Evolutionary conservation across 2,797 vertebrate genomes (phyloP).

Genomic region (Falco columbarius): DNA sequence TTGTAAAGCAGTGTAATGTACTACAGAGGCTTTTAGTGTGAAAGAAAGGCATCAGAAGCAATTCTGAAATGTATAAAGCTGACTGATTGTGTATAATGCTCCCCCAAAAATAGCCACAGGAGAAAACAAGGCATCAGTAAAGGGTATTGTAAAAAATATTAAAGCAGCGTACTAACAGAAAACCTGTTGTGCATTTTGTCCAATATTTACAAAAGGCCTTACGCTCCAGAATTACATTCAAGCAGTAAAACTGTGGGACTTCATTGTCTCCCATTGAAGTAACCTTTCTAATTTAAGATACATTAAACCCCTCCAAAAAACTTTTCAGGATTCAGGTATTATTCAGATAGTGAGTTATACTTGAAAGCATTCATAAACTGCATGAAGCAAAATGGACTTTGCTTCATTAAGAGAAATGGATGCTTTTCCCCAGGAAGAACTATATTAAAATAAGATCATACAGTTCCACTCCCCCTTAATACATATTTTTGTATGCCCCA

Average conservation of each 20-base stretch:
- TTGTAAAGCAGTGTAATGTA: slow-evolving; percentile 7
- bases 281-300: neutral
- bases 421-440: neutral
- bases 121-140: slow-evolving; percentile 23
- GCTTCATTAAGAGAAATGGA: neutral
- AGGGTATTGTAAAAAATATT: neutral
- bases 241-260: neutral
- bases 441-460: neutral
- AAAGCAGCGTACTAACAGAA: neutral
- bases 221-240: neutral
- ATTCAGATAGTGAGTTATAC: neutral
- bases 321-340: neutral
- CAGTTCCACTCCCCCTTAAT: neutral
- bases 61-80: slow-evolving; percentile 37
- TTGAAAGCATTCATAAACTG: neutral
- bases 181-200: neutral
- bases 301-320: neutral
- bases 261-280: neutral
- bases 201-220: neutral
- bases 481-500: neutral
- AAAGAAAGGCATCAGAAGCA: slow-evolving; percentile 23
- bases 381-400: neutral
- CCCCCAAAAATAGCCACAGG: neutral
- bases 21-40: slow-evolving; percentile 36
- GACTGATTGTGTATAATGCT: neutral